Evolutionary conservation across 2,113 vertebrate species (phyloP), one percentile per base, ranked within the genome.

Genomic region (Pyrgilauda ruficollis): DNA sequence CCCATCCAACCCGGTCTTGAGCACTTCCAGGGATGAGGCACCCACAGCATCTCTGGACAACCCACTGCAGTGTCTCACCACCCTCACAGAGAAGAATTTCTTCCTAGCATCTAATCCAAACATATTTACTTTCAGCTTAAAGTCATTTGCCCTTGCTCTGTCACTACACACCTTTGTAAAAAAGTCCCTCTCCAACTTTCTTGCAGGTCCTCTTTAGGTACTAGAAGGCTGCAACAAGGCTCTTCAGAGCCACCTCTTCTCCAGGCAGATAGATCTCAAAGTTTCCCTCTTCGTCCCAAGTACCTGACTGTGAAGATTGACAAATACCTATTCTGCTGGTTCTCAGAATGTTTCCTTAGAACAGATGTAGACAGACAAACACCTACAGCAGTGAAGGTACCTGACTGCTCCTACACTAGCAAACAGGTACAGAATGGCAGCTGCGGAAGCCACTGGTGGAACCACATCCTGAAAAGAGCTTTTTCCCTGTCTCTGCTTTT

Each of bases 401-500:
- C 37, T 1, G 2, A 20, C 28, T 21, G n/a, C 74, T 64, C 11
- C 31, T 10, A n/a, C 41, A 49, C 44, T 20, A 37, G 47, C 69
- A 31, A 81, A 63, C 69, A 84, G 84, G 78, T 85, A 82, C n/a
- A 35, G 77, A 87, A 53, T 1, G 44, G 81, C 82, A 91, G 67
- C 74, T 76, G 63, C 11, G 16, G 88, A 95, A 96, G 90, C 50
- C 3, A 5, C 84, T 83, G 70, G 66, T 85, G 82, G 74, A 95
- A 75, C 78, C 85, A 89, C 92, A 93, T 94, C 94, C 92, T 93
- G 83, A 16, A 80, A 94, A 96, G 63, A 16, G 46, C 59, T 67
- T 84, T 95, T 84, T 31, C 58, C 46, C 47, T 1, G 4, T 87
- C 79, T 73, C 35, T 76, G 59, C 63, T 84, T 92, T 90, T 94